Base-by-base conservation (phyloP, 2,888 invertebrate genomes). In the Euzophera pinguis region DNA sequence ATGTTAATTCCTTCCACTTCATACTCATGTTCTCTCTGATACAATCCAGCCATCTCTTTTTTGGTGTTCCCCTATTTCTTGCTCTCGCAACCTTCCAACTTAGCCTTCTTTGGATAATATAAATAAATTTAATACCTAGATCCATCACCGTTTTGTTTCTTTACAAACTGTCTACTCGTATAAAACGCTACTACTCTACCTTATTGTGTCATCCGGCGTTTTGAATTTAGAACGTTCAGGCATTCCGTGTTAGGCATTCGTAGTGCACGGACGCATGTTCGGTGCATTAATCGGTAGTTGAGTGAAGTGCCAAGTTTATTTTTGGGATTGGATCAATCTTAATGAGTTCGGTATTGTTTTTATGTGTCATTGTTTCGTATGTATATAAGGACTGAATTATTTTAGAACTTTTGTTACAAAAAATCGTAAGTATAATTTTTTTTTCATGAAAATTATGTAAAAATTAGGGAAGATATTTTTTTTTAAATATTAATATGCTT, bases 331-430 rank as follows among this genome's bases (percentile, higher is more conserved):
- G 10, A 27, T 29, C n/a, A 12, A 32, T 43, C 10, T 13, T 34
- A 34, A 32, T 45, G 45, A 32, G 45, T 45, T 32, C 32, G 45
- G 9, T 45, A 45, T 45, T 45, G 32, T 29, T 32, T 45, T 45
- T 34, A 14, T 45, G 16, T 6, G 13, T 8, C 8, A 12, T 27
- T n/a, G 14, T 34, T 14, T 45, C 6, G 27, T 22, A 22, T 22
- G n/a, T n/a, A 22, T 3, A 22, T 22, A 22, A 22, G 13, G 12
- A 16, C 14, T 32, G 9, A 32, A 1, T 9, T 32, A 8, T 10
- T 45, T 10, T 29, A 12, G 45, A 13, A 29, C n/a, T 16, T 9
- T 17, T 45, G n/a, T 1, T 0, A n/a, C 12, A 27, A 27, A 12
- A 6, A 16, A 16, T 16, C 16, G 14, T 13, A 13, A 38, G n/a